Conservation (phyloP, 1,140 invertebrate genomes). For the Lethrus apterus region DNA sequence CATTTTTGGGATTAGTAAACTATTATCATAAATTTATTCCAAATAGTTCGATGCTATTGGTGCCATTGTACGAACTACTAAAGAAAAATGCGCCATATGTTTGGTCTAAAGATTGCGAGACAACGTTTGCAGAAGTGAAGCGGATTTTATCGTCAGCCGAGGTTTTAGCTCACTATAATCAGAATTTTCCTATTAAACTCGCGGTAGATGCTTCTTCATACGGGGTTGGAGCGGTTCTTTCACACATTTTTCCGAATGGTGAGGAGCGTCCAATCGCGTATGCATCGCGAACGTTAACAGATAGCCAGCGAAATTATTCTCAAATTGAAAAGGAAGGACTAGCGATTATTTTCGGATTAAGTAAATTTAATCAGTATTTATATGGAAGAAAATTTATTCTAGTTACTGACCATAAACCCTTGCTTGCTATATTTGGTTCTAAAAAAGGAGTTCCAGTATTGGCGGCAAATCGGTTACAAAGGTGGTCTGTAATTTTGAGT, state of each 20-base stretch:
- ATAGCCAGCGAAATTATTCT: slow-evolving; percentile 44
- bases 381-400: slow-evolving; percentile 44
- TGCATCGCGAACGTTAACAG: slow-evolving; percentile 40
- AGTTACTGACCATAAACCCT: slow-evolving; percentile 45
- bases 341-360: slow-evolving; percentile 46
- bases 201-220: no score
- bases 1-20: slow-evolving; percentile 36
- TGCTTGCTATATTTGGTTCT: slow-evolving; percentile 42
- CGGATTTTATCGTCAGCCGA: slow-evolving; percentile 24
- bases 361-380: slow-evolving; percentile 48
- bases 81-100: slow-evolving; percentile 31
- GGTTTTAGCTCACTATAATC: no score
- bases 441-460: slow-evolving; percentile 22
- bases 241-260: slow-evolving; percentile 28
- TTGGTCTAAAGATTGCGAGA: slow-evolving; percentile 24
- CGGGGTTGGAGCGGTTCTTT: slow-evolving; percentile 29
- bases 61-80: slow-evolving; percentile 11
- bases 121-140: slow-evolving; percentile 28
- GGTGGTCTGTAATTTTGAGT: slow-evolving; percentile 10
- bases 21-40: slow-evolving; percentile 35
- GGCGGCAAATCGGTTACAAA: slow-evolving; percentile 15
- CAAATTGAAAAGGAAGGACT: slow-evolving; percentile 51
- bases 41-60: slow-evolving; percentile 19
- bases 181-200: no score
- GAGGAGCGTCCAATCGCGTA: slow-evolving; percentile 41